phyloP scores from a whole-genome alignment of 64 coral and sea anemone genomes.

The Cladopsammia gracilis region DNA sequence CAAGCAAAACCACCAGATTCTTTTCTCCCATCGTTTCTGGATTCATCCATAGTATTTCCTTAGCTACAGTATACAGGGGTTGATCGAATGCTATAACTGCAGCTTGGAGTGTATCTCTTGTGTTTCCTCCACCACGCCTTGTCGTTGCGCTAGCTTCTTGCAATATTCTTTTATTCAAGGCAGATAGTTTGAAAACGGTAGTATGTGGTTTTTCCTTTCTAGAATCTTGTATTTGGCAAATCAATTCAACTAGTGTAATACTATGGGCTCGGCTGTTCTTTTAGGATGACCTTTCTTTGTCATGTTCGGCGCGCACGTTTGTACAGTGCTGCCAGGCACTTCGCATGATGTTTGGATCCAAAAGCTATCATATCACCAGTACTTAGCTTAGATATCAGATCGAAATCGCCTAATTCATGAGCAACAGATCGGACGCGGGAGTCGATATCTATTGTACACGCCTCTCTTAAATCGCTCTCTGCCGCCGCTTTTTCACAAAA shows the following conservation, averaged over 20 bases:
- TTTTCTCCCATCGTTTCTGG: no score
- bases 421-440: constrained; percentile 13
- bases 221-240: no score
- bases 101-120: no score
- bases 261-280: no score
- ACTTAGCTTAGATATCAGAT: no score
- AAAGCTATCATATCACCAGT: no score
- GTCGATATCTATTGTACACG: neutral
- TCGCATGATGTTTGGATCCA: no score
- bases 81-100: no score
- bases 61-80: no score
- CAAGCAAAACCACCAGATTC: no score
- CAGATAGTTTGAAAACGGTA: neutral
- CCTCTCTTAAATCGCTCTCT: neutral
- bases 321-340: neutral
- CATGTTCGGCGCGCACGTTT: neutral
- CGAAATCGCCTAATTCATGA: neutral
- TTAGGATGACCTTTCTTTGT: neutral
- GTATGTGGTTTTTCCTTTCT: neutral
- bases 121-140: neutral
- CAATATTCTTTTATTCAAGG: neutral
- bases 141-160: no score
- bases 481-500: neutral
- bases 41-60: no score
- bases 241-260: neutral